Evolutionary conservation across 2,797 vertebrate species (phyloP).

Genomic region (Crypturellus tataupa): DNA sequence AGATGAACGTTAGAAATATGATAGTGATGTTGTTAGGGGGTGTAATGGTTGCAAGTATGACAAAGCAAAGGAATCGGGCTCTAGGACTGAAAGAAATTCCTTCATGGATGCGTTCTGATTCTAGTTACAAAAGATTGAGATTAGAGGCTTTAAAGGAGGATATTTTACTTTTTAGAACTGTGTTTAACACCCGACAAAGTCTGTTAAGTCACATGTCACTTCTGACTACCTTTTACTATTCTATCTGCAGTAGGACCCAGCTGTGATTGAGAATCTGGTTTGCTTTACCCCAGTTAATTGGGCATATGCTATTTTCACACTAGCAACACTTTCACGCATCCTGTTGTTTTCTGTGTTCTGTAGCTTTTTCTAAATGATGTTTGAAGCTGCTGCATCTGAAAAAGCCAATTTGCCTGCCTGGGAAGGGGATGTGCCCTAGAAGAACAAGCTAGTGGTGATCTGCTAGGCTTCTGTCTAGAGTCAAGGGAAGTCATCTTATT

Average conservation of each 20-base stretch:
- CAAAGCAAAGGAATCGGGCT: not conserved
- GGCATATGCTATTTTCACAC: not conserved
- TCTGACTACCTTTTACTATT: not conserved
- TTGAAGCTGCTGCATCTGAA: not conserved
- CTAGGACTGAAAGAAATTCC: not conserved
- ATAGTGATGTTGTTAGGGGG: not conserved
- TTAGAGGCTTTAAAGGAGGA: not conserved
- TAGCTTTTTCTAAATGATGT: not conserved
- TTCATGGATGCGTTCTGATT: not conserved
- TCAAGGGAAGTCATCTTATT: not conserved
- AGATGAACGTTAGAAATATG: not conserved
- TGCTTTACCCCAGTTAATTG: not conserved
- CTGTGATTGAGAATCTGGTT: not conserved
- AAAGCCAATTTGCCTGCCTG: not conserved
- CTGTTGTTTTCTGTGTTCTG: not conserved
- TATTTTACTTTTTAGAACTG: not conserved
- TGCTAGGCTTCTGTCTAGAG: not conserved
- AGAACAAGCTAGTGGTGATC: not conserved
- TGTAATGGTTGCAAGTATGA: not conserved
- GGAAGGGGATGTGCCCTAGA: not conserved
- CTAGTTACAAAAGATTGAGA: not conserved
- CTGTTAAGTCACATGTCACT: not conserved
- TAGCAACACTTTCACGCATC: not conserved
- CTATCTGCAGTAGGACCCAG: not conserved
- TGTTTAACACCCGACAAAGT: not conserved